Evolutionary conservation across 2,113 vertebrate genomes (phyloP).

Genomic region (Pitta sordida): DNA sequence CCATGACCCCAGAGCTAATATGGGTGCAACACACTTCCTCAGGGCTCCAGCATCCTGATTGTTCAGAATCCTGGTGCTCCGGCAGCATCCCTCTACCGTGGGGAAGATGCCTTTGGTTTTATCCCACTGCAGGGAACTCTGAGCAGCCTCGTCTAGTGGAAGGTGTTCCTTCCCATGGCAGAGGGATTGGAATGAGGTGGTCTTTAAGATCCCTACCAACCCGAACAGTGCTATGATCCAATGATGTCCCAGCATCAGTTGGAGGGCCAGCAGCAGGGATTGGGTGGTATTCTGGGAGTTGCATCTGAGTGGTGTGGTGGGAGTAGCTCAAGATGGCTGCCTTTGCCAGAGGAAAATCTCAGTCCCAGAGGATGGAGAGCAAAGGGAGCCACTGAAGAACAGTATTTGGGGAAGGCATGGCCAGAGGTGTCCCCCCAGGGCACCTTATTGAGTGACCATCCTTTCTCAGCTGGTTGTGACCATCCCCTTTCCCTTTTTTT

Average conservation of each 20-base stretch:
- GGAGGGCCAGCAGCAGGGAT: not conserved
- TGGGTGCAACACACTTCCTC: fast-evolving
- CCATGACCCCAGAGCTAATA: fast-evolving
- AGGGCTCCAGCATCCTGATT: fast-evolving
- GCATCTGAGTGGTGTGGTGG: fast-evolving
- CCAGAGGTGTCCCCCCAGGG: too few species aligned
- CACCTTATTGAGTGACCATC: not conserved
- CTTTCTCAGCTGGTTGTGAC: not conserved
- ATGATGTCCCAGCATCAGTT: not conserved
- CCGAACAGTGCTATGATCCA: not conserved
- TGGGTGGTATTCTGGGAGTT: not conserved
- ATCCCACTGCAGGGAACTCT: not conserved
- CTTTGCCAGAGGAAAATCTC: not conserved
- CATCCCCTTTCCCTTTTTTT: constrained; percentile 11
- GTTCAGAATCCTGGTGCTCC: not conserved
- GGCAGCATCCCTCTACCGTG: fast-evolving
- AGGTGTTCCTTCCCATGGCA: fast-evolving
- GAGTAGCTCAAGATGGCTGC: not conserved
- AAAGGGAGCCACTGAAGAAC: fast-evolving
- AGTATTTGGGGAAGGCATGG: fast-evolving
- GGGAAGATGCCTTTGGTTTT: not conserved
- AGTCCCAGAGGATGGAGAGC: fast-evolving
- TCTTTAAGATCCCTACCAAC: not conserved
- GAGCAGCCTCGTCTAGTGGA: too few species aligned
- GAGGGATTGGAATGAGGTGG: not conserved